A percentile compares a stretch with the other conserved stretches of the same genome.
Evolutionary conservation across 2,113 vertebrate species (phyloP).

Genomic region (Hydrolagus affinis): DNA sequence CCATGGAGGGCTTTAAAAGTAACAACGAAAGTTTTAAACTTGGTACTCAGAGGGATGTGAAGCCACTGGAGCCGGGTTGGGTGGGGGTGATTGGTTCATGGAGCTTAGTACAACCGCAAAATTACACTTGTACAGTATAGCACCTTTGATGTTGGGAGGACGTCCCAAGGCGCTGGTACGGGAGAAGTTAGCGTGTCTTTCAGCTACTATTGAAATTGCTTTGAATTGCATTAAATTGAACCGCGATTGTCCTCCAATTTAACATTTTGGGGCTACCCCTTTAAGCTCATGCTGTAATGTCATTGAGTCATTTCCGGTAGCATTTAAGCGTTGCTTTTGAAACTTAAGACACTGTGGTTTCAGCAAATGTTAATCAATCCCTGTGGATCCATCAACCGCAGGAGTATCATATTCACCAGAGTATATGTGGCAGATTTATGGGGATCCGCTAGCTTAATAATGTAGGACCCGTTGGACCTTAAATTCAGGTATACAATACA

Average conservation of each 20-base stretch:
- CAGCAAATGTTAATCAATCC: background rate
- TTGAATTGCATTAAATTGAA: background rate
- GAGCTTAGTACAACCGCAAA: too few relatives aligned
- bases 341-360: background rate
- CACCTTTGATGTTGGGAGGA: too few relatives aligned
- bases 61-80: too few relatives aligned
- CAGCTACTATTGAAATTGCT: background rate
- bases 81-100: too few relatives aligned
- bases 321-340: background rate
- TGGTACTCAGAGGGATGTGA: too few relatives aligned
- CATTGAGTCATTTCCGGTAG: background rate
- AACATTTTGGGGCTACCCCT: background rate
- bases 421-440: constrained; percentile 18
- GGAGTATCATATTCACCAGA: background rate
- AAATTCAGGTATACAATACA: background rate
- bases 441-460: too few relatives aligned
- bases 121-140: too few relatives aligned
- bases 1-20: too few relatives aligned
- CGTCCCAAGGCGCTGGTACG: too few relatives aligned
- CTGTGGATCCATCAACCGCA: background rate
- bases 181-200: too few relatives aligned
- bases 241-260: background rate
- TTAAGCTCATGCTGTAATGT: background rate
- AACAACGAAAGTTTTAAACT: too few relatives aligned
- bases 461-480: background rate